Evolutionary conservation across 2,113 vertebrate species (phyloP).

Genomic region (Melospiza melodia): DNA sequence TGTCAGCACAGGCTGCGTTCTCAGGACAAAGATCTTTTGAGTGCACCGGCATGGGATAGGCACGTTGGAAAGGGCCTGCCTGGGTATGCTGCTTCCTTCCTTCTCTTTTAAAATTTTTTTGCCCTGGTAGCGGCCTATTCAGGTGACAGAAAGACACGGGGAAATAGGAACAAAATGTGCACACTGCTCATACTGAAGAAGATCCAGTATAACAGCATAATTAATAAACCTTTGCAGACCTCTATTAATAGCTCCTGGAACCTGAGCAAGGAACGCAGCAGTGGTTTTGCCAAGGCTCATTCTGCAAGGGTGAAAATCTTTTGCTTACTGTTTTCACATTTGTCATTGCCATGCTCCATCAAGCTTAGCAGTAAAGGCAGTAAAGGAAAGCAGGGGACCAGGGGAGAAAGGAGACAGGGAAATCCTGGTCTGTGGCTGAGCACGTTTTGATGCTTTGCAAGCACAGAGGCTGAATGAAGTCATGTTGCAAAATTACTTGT

Average conservation of each 20-base stretch:
- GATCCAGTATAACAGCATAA: neutral
- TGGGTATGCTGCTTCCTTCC: constrained; percentile 8
- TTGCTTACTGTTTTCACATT: constrained; percentile 56
- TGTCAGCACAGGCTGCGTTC: neutral
- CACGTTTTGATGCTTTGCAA: neutral
- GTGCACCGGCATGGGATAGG: neutral
- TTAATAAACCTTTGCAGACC: constrained; percentile 38
- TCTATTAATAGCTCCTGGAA: constrained; percentile 48
- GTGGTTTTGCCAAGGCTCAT: constrained; percentile 28
- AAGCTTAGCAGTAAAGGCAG: constrained; percentile 34
- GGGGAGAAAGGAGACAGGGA: neutral
- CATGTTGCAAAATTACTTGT: constrained; percentile 48
- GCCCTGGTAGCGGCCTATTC: neutral
- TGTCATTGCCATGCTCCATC: constrained; percentile 34
- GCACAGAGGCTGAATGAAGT: constrained; percentile 30
- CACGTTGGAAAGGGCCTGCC: neutral
- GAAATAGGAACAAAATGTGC: constrained; percentile 6
- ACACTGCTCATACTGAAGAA: neutral
- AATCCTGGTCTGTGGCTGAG: constrained; percentile 30
- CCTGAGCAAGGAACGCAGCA: neutral
- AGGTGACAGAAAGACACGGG: constrained; percentile 7
- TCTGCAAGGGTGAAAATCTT: constrained; percentile 14
- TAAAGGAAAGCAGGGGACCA: constrained; percentile 16
- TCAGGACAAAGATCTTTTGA: neutral
- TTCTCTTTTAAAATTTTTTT: neutral